phyloP scores from a whole-genome alignment of 2,888 invertebrate species.

The Liodrosophila aerea region DNA sequence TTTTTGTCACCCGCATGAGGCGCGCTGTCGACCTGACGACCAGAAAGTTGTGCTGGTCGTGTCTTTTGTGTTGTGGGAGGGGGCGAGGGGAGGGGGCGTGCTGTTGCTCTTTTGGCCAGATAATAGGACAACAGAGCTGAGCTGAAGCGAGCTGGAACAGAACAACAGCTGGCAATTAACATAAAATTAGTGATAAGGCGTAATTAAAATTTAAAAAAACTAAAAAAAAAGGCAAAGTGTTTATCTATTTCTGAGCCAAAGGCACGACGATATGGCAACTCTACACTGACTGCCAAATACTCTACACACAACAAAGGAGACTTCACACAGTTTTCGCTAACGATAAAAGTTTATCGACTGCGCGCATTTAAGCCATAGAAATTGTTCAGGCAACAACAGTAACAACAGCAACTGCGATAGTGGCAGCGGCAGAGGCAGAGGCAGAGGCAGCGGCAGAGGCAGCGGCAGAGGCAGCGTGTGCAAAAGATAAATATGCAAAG shows the following conservation, averaged over 20 bases:
- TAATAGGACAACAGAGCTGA: slow-evolving; percentile 29
- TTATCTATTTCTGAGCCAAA: slow-evolving; percentile 61
- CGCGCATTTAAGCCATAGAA: slow-evolving; percentile 59
- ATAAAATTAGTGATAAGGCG: slow-evolving; percentile 78
- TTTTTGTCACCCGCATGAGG: slow-evolving; percentile 65
- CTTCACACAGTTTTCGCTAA: slow-evolving; percentile 63
- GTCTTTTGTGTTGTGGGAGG: slow-evolving; percentile 43
- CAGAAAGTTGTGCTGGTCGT: slow-evolving; percentile 51
- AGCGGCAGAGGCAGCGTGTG: slow-evolving; percentile 66
- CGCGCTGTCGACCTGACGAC: slow-evolving; percentile 2
- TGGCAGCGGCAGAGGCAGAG: no score
- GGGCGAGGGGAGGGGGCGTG: no score
- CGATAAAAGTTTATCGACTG: slow-evolving; percentile 76
- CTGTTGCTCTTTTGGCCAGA: slow-evolving; percentile 37
- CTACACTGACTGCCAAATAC: no score
- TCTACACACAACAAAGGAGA: no score
- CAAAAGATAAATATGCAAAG: slow-evolving; percentile 75
- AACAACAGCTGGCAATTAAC: slow-evolving; percentile 75
- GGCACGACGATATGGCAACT: no score
- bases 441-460: no score
- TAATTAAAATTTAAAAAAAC: slow-evolving; percentile 64
- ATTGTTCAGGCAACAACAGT: slow-evolving; percentile 30
- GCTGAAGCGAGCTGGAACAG: slow-evolving; percentile 8
- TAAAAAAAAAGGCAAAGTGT: slow-evolving; percentile 42
- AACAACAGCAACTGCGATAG: slow-evolving; percentile 28